phyloP scores from a whole-genome alignment of 2,797 vertebrate species.

The Bufotes viridis region DNA sequence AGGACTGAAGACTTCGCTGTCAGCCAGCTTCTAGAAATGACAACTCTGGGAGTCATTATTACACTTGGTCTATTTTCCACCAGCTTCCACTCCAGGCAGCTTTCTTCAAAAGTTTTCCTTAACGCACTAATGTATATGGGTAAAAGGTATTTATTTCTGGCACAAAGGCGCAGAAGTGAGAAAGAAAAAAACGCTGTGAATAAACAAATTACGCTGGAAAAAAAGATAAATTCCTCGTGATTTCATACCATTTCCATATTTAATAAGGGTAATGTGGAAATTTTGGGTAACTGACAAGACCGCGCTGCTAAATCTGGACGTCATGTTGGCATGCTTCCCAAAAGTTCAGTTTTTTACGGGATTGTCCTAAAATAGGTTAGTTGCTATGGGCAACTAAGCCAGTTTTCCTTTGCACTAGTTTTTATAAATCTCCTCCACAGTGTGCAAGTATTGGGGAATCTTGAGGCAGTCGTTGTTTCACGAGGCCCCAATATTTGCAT shows the following conservation, averaged over 20 bases:
- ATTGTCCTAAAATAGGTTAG: neutral
- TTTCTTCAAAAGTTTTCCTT: constrained; percentile 32
- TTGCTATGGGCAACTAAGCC: no score
- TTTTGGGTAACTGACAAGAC: no score
- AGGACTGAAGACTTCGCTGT: constrained; percentile 14
- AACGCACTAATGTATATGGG: constrained; percentile 18
- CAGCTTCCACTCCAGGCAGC: constrained; percentile 37
- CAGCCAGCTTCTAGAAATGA: constrained; percentile 40
- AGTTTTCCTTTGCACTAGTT: no score
- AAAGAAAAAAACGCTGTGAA: neutral
- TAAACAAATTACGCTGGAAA: neutral
- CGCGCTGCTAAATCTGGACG: neutral
- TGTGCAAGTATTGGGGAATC: no score
- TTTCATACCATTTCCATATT: neutral
- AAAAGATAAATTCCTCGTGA: neutral
- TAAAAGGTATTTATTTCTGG: constrained; percentile 50
- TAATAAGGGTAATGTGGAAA: neutral
- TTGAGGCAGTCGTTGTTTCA: no score
- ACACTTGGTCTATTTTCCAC: constrained; percentile 50
- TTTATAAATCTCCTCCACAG: no score
- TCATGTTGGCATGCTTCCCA: neutral
- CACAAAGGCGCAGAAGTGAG: neutral
- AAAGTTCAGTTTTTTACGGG: neutral
- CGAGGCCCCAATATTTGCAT: no score
- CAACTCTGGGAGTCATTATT: constrained; percentile 51